A percentile compares a stretch with the other conserved stretches of the same genome.
These are phyloP conservation scores for Caenorhabditis angaria DNA, from an alignment of 2,888 invertebrate species.

Conservation along the genomic window DNA sequence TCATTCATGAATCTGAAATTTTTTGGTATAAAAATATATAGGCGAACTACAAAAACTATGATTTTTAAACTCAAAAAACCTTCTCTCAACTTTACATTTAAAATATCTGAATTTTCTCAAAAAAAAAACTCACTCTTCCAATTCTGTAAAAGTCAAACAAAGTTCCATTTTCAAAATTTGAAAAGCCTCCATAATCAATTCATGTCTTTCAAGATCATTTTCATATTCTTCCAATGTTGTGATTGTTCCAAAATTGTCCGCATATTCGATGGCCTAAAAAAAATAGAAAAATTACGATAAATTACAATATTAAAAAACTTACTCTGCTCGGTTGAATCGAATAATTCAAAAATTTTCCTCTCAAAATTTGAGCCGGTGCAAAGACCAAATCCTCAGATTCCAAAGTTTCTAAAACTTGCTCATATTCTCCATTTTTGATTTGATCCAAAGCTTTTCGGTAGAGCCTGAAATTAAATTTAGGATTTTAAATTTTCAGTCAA, in stretches of 20 bases:
- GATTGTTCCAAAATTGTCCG: not conserved
- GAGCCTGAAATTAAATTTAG: slow-evolving; percentile 9
- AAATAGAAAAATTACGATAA: not conserved
- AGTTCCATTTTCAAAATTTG: slow-evolving; percentile 34
- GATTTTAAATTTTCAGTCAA: not conserved
- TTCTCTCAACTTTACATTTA: too few relatives aligned
- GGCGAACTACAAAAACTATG: too few relatives aligned
- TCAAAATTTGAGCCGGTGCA: slow-evolving; percentile 30
- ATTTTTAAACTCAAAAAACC: too few relatives aligned
- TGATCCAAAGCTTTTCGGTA: slow-evolving; percentile 19
- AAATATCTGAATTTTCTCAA: too few relatives aligned
- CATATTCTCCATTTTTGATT: slow-evolving; percentile 29
- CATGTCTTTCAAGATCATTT: slow-evolving; percentile 17
- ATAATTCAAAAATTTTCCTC: slow-evolving; percentile 34
- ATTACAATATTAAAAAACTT: slow-evolving; percentile 3
- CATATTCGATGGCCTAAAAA: not conserved
- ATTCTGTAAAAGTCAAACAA: slow-evolving; percentile 22
- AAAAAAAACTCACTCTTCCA: slow-evolving; percentile 23
- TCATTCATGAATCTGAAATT: too few relatives aligned
- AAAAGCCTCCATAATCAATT: slow-evolving; percentile 23
- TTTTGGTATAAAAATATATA: too few relatives aligned
- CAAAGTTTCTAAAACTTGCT: slow-evolving; percentile 10
- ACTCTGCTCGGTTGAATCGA: slow-evolving; percentile 18
- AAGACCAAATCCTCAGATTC: slow-evolving; percentile 9
- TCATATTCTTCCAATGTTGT: slow-evolving; percentile 2